A percentile compares a stretch with the other conserved stretches of the same genome.
Evolutionary conservation across 2,797 vertebrate species (phyloP).

Genomic region (Peromyscus melanophrys): DNA sequence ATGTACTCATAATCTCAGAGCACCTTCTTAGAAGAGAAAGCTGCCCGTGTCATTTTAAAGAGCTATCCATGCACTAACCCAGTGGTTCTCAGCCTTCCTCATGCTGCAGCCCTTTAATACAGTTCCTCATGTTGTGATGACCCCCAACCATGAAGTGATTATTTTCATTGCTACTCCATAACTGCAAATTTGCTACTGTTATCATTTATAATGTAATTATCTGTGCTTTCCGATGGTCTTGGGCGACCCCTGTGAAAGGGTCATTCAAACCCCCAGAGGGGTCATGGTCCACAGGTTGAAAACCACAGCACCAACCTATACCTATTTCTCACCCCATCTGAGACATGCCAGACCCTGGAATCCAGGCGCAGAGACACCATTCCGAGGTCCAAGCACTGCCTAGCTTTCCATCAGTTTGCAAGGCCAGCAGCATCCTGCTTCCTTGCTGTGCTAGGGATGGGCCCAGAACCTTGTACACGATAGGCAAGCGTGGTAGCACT

Average conservation of each 20-base stretch:
- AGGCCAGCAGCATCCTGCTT: not conserved
- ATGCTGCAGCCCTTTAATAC: not conserved
- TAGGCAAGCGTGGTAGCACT: not conserved
- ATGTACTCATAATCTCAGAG: not conserved
- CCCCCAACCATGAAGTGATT: not conserved
- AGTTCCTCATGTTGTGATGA: not conserved
- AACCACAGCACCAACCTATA: not conserved
- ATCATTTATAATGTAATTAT: not conserved
- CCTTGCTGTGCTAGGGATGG: not conserved
- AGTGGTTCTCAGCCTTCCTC: not conserved
- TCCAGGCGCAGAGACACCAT: accelerated
- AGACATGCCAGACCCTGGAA: not conserved
- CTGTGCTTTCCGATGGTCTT: not conserved
- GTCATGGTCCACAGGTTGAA: not conserved
- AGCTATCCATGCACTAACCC: not conserved
- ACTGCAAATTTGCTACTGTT: not conserved
- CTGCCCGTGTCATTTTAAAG: not conserved
- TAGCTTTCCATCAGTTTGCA: not conserved
- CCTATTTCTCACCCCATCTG: not conserved
- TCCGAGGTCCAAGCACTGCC: accelerated
- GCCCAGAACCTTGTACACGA: not conserved
- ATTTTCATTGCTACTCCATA: not conserved
- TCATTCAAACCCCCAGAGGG: not conserved
- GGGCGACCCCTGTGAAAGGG: not conserved
- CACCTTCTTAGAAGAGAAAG: not conserved